A percentile compares a stretch with the other conserved stretches of the same genome.
Conservation (phyloP, 1,140 invertebrate genomes). For the Drosophila baimaii region DNA sequence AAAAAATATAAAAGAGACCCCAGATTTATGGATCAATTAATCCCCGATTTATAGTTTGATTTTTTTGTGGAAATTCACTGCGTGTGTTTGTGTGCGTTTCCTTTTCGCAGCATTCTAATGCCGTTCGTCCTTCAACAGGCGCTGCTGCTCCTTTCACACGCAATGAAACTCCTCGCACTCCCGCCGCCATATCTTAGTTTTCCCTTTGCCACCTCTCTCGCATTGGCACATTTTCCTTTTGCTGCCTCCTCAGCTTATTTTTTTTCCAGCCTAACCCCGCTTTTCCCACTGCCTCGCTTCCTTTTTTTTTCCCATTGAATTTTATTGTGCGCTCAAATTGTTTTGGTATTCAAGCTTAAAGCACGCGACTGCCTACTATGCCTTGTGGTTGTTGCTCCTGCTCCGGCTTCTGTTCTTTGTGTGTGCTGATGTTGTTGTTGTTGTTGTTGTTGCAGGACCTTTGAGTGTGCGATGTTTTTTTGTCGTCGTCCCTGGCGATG, state of each 20-base stretch:
- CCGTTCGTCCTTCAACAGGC: conserved; percentile 74
- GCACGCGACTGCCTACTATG: conserved; percentile 67
- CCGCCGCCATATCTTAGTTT: conserved; percentile 19
- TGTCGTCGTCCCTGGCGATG: conserved; percentile 51
- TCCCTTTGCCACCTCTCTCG: conserved; percentile 24
- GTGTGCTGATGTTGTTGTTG: conserved; percentile 16
- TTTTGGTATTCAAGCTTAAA: conserved; percentile 82
- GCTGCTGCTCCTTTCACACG: conserved; percentile 79
- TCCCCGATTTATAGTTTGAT: background rate
- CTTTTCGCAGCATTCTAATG: conserved; percentile 73
- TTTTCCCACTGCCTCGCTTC: conserved; percentile 22
- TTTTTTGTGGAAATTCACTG: conserved; percentile 13
- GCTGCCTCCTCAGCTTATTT: conserved; percentile 56
- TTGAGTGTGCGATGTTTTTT: conserved; percentile 62
- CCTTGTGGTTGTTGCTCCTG: conserved; percentile 30
- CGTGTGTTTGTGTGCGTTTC: conserved; percentile 30
- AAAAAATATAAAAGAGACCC: background rate
- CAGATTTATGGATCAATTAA: conserved; percentile 4
- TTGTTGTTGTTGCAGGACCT: conserved; percentile 29
- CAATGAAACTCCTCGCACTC: conserved; percentile 37
- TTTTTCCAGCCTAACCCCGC: conserved; percentile 15
- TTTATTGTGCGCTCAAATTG: conserved; percentile 81
- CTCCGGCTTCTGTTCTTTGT: conserved; percentile 1
- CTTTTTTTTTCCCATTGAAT: conserved; percentile 68
- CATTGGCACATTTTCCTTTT: conserved; percentile 71